Conservation (phyloP, 2,113 vertebrate species). For the Lichenostomus cassidix region DNA sequence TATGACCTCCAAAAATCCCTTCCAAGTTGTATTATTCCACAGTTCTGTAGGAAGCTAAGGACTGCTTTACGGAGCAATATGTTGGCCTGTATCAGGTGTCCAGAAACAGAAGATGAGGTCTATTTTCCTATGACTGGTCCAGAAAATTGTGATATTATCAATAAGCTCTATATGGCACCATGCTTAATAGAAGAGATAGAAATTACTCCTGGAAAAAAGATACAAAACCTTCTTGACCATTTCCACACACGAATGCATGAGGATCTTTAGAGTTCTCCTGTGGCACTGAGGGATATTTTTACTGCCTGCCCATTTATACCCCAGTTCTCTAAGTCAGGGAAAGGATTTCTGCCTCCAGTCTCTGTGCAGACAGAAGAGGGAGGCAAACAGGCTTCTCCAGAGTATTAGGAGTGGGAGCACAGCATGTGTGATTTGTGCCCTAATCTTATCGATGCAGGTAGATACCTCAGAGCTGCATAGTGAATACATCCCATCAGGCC, state of each 20-base stretch:
- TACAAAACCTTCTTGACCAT: neutral
- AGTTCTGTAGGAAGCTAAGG: neutral
- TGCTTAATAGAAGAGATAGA: neutral
- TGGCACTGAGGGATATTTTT: neutral
- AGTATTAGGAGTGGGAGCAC: neutral
- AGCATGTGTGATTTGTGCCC: neutral
- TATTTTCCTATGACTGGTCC: neutral
- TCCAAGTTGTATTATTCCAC: neutral
- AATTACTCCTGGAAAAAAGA: neutral
- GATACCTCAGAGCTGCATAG: neutral
- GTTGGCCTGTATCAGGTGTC: neutral
- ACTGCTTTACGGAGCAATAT: neutral
- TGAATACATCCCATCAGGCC: neutral
- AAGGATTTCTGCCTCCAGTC: neutral
- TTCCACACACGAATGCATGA: rapidly evolving
- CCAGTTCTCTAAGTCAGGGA: neutral
- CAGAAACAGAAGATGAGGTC: neutral
- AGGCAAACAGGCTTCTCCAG: neutral
- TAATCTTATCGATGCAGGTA: neutral
- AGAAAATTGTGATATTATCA: neutral
- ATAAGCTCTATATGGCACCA: neutral
- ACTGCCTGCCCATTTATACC: neutral
- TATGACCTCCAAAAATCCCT: neutral
- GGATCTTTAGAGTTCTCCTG: neutral
- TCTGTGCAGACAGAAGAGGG: neutral